A percentile compares a stretch with the other conserved stretches of the same genome.
Conservation (phyloP, 2,797 vertebrate species). For the Sphenopsis melanotis region DNA sequence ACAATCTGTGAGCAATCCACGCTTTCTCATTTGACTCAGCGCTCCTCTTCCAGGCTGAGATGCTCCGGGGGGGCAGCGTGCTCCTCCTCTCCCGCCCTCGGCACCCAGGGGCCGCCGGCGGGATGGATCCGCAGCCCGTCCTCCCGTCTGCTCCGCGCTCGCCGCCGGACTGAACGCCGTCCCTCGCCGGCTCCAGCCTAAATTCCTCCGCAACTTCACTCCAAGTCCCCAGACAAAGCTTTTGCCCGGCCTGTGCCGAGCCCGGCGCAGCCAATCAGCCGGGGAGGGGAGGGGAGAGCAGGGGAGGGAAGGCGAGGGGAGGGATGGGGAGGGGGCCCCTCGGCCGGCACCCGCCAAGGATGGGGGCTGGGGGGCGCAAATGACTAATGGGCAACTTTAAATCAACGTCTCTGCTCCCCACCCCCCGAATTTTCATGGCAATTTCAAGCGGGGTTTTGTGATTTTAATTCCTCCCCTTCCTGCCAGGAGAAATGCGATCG, state of each 20-base stretch:
- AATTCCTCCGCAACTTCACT: constrained; percentile 76
- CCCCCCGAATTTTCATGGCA: neutral
- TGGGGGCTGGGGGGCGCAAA: neutral
- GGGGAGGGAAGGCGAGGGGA: neutral
- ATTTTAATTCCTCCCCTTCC: constrained; percentile 51
- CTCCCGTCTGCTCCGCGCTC: neutral
- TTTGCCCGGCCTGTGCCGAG: constrained; percentile 77
- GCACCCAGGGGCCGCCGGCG: constrained; percentile 14
- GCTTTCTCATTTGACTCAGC: neutral
- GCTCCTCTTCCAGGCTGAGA: neutral
- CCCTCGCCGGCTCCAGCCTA: constrained; percentile 76
- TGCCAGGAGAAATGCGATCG: constrained; percentile 3
- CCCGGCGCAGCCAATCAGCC: constrained; percentile 78
- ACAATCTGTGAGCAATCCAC: neutral
- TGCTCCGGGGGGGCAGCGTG: constrained; percentile 14
- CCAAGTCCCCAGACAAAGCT: constrained; percentile 81
- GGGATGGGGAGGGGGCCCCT: constrained; percentile 24
- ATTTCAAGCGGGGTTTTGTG: constrained; percentile 12
- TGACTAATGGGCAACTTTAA: constrained; percentile 74
- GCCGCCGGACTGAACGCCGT: constrained; percentile 73
- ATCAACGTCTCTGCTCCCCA: constrained; percentile 19
- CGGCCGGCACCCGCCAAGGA: constrained; percentile 22
- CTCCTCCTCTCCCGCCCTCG: neutral
- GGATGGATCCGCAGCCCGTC: constrained; percentile 20
- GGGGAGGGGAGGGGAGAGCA: neutral